A percentile compares a stretch with the other conserved stretches of the same genome.
These are phyloP conservation scores for Drosophila dives DNA, from an alignment of 2,888 invertebrate species.

Conservation along the genomic window DNA sequence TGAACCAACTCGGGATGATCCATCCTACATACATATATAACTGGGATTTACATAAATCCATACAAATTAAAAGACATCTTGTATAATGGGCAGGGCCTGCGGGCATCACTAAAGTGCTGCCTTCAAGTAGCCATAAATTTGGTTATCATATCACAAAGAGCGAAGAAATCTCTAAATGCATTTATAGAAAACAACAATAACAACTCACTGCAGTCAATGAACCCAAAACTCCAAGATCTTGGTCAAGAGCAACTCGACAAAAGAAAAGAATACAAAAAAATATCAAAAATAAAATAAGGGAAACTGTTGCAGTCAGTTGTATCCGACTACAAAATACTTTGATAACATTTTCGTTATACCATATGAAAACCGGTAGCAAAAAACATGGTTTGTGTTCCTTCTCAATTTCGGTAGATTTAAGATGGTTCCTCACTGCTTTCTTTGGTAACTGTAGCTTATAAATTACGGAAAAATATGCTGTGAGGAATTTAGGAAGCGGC, in stretches of 20 bases:
- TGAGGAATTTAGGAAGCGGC: too few species aligned
- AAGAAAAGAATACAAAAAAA: neutral
- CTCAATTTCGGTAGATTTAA: too few species aligned
- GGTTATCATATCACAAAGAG: constrained; percentile 46
- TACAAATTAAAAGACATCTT: constrained; percentile 59
- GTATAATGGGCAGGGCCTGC: constrained; percentile 34
- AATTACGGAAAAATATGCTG: too few species aligned
- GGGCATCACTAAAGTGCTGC: constrained; percentile 49
- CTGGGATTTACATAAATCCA: constrained; percentile 61
- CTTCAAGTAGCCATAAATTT: constrained; percentile 64
- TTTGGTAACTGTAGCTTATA: too few species aligned
- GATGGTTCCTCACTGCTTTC: too few species aligned
- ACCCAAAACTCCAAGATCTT: constrained; percentile 37
- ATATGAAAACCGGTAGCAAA: too few species aligned
- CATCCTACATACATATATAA: neutral
- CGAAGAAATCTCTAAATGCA: constrained; percentile 33
- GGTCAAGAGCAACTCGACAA: constrained; percentile 22
- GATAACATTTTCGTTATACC: too few species aligned
- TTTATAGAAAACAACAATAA: constrained; percentile 20
- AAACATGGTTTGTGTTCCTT: too few species aligned
- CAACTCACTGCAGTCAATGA: constrained; percentile 41
- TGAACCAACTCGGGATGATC: constrained; percentile 33
- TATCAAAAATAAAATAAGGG: too few species aligned
- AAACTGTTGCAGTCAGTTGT: too few species aligned
- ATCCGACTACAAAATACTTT: too few species aligned